Conservation (phyloP, 1,140 invertebrate genomes). For the Palaemon carinicauda region DNA sequence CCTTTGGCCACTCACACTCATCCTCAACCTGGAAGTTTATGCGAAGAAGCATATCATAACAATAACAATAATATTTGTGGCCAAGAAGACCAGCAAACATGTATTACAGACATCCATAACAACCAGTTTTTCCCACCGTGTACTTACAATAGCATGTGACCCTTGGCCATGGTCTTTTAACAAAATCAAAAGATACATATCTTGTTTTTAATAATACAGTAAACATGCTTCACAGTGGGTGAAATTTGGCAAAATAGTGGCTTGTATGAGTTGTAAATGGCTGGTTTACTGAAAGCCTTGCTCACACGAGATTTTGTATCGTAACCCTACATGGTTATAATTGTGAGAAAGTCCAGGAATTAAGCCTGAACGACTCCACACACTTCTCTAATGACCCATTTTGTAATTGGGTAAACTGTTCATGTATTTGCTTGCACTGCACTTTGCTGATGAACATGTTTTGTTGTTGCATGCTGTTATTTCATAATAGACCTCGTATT, state of each 20-base stretch:
- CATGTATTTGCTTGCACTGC: slow-evolving; percentile 44
- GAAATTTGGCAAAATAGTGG: too few relatives aligned
- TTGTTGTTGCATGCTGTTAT: slow-evolving; percentile 52
- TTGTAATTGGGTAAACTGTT: slow-evolving; percentile 23
- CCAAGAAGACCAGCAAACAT: slow-evolving; percentile 44
- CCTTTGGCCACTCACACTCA: slow-evolving; percentile 47
- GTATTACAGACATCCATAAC: slow-evolving; percentile 21
- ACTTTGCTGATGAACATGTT: slow-evolving; percentile 41
- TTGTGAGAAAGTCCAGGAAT: too few relatives aligned
- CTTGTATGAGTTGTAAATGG: too few relatives aligned
- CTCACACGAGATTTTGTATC: too few relatives aligned
- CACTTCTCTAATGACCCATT: background rate
- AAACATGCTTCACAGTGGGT: too few relatives aligned
- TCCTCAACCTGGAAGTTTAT: slow-evolving; percentile 28
- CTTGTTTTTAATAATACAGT: background rate
- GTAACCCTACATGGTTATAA: too few relatives aligned
- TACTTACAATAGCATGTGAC: slow-evolving; percentile 48
- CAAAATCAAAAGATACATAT: background rate
- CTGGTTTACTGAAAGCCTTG: too few relatives aligned
- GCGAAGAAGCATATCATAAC: slow-evolving; percentile 12
- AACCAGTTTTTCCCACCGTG: slow-evolving; percentile 53
- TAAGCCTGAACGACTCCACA: too few relatives aligned
- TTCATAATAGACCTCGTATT: slow-evolving; percentile 24
- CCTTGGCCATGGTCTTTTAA: slow-evolving; percentile 1
- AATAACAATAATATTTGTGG: slow-evolving; percentile 37